phyloP scores from a whole-genome alignment of 2,888 invertebrate species.

The Mongoloraphidia duomilia region DNA sequence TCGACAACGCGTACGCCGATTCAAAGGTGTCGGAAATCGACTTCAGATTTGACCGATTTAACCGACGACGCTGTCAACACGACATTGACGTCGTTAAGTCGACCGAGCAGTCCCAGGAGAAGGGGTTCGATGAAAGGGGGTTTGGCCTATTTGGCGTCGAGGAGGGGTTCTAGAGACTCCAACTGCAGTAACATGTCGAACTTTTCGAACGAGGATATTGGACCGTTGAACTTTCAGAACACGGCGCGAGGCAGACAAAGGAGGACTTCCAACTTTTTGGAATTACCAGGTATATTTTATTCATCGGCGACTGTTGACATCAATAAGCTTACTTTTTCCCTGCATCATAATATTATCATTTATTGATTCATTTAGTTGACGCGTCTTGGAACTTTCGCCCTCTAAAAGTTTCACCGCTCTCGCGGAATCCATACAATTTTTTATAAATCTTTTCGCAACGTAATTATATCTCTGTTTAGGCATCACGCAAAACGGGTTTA shows the following conservation, averaged over 20 bases:
- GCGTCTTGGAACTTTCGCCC: no score
- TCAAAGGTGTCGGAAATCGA: slow-evolving; percentile 52
- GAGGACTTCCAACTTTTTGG: slow-evolving; percentile 74
- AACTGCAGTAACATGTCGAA: slow-evolving; percentile 50
- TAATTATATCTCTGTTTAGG: no score
- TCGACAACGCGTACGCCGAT: slow-evolving; percentile 30
- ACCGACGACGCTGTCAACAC: slow-evolving; percentile 41
- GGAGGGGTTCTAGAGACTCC: slow-evolving; percentile 68
- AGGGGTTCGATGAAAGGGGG: slow-evolving; percentile 55
- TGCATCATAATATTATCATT: no score
- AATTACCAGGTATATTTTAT: slow-evolving; percentile 58
- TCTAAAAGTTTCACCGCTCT: no score
- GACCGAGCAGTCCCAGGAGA: slow-evolving; percentile 50
- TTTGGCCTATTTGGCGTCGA: slow-evolving; percentile 67
- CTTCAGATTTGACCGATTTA: slow-evolving; percentile 58
- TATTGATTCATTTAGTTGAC: no score
- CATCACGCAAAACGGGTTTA: no score
- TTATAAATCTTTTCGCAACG: no score
- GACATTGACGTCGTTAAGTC: slow-evolving; percentile 42
- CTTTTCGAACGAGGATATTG: slow-evolving; percentile 66
- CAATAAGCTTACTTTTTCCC: no score
- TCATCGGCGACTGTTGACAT: not conserved
- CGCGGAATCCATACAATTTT: no score
- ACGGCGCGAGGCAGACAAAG: slow-evolving; percentile 64
- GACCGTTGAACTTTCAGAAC: slow-evolving; percentile 65